Evolutionary conservation across 2,113 vertebrate species (phyloP), one percentile per base, ranked within the genome.

Genomic region (Gopherus flavomarginatus): DNA sequence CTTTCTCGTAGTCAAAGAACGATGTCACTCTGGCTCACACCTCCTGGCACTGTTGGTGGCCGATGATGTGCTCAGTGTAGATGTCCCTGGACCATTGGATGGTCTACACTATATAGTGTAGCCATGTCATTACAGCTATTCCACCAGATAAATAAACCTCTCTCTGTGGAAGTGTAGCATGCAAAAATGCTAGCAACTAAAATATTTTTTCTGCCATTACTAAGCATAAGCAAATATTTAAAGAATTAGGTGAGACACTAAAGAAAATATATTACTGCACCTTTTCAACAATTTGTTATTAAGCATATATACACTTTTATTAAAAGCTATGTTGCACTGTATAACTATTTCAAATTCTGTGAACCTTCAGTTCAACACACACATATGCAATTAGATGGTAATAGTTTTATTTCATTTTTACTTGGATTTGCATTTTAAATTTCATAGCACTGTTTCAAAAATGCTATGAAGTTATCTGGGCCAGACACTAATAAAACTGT

Each of bases 221-320:
- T 53, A 24, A 56, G 49, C 16, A 90, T 85, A 47, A 59, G 52
- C 4, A 72, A 84, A 78, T 11, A 47, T 4, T 75, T 77, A 80
- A 81, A 56, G 59, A 72, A 84, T 21, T 11, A 62, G 29, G 81
- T 21, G 53, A 80, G 54, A 59, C 38, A 89, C 77, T 57, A 90
- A 90, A 80, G 47, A 89, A 35, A 35, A 38, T 21, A 35, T n/a
- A n/a, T 44, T 94, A 78, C 56, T 38, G 21, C 78, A 24, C 29
- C 94, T 90, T 31, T 29, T 91, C 85, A 90, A 85, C 83, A 27
- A 14, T 49, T 94, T 94, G 12, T 49, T 94, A 85, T 84, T 26
- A 9, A 31, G 84, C 11, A 4, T 17, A 89, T 21, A 19, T 24
- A 44, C 8, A 57, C 83, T 83, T 59, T 75, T 82, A 0, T 47